Evolutionary conservation across 2,113 vertebrate genomes (phyloP), one percentile per base, ranked within the genome.

Genomic region (Platichthys flesus): DNA sequence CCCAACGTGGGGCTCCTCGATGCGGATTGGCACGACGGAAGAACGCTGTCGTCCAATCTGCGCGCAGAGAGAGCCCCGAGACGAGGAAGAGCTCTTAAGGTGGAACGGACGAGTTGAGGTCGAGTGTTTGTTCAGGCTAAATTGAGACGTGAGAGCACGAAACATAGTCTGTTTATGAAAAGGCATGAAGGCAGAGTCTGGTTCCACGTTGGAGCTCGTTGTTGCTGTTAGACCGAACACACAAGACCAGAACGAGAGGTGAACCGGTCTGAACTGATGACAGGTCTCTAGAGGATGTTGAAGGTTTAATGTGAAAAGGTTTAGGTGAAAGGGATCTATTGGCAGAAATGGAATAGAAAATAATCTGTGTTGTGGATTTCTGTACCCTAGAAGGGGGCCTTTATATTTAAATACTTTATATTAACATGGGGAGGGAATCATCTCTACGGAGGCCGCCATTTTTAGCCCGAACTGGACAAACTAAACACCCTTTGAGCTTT

Each of bases 1-100:
- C 57, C 93, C 93, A 94, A 95, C 94, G 94, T 95, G 94, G 94
- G 94, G n/a, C 26, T 0, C 2, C 2, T 0, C 3, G 16, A 8
- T 10, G 15, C 1, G 28, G 63, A 91, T 91, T 95, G 93, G 93
- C 40, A 76, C 8, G n/a, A 69, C 37, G 2, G 2, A 5, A 6
- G 10, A 23, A 20, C 16, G 20, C 1, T 0, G 23, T 23, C 2
- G 14, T 28, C 93, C 93, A 94, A 94, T 94, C 79, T 66, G 63
- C 56, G 3, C 12, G 26, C 71, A 54, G 61, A 45, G 16, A 67
- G 66, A 45, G 31, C 40, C 61, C 45, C 74, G 66, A 76, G 66
- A 75, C 67, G 66, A 73, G 78, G 63, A 78, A 78, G 76, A 49
- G 83, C 57, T 73, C 84, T 95, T 95, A 95, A 95, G 93, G 94